Conservation (phyloP, 2,797 vertebrate species). For the Eremophila alpestris region DNA sequence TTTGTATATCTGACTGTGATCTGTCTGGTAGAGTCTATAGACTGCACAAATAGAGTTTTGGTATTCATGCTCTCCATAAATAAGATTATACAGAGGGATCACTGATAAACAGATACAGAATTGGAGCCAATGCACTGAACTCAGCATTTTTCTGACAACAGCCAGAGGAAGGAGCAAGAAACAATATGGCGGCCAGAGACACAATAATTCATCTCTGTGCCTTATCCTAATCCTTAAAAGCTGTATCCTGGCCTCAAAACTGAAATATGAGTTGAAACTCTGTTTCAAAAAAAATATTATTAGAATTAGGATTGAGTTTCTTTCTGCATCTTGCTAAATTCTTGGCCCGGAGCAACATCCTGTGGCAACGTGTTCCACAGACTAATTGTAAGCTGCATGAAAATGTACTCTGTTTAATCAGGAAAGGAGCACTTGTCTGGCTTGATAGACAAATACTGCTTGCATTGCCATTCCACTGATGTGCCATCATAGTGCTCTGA, state of each 20-base stretch:
- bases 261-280: background rate
- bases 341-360: slow-evolving; percentile 22
- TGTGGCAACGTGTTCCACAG: background rate
- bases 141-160: background rate
- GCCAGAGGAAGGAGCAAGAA: background rate
- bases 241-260: background rate
- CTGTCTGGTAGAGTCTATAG: background rate
- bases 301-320: slow-evolving; percentile 17
- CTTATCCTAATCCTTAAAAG: background rate
- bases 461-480: slow-evolving; percentile 12
- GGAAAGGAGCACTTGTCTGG: slow-evolving; percentile 20
- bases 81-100: background rate
- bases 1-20: background rate
- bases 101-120: background rate
- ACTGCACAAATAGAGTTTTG: background rate
- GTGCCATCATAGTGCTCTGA: background rate
- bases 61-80: background rate
- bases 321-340: slow-evolving; percentile 14
- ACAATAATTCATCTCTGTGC: background rate
- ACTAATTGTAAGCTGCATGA: slow-evolving; percentile 40
- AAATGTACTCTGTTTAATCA: slow-evolving; percentile 34
- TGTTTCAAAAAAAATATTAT: slow-evolving; percentile 19
- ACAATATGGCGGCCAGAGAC: background rate
- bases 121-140: background rate
- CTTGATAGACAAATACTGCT: slow-evolving; percentile 21